Evolutionary conservation across 2,113 vertebrate species (phyloP).

Genomic region (Greenwoodochromis staneri): DNA sequence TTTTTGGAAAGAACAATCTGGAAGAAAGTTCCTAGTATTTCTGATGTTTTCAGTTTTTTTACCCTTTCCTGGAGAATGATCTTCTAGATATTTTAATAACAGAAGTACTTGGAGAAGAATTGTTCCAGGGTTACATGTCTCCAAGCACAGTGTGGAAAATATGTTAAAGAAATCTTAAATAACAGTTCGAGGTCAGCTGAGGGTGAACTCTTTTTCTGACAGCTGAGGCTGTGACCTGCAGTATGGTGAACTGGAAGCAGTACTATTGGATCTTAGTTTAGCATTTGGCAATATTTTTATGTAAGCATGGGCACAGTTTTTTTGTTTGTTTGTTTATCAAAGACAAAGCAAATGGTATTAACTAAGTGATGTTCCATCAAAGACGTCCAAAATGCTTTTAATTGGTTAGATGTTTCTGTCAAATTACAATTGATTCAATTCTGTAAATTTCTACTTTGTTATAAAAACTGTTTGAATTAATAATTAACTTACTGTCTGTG

Average conservation of each 20-base stretch:
- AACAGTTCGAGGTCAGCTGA: background rate
- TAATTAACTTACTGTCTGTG: background rate
- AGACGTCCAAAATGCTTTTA: background rate
- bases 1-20: no score
- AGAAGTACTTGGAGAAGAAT: background rate
- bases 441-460: background rate
- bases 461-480: background rate
- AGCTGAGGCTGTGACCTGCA: accelerated
- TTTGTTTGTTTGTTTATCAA: background rate
- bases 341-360: background rate
- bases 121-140: background rate
- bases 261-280: background rate
- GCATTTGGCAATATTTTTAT: background rate
- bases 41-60: no score
- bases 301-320: background rate
- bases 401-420: background rate
- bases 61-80: no score
- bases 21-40: no score
- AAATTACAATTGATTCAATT: background rate
- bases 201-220: background rate
- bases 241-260: background rate
- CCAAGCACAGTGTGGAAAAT: background rate
- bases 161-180: background rate
- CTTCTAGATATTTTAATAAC: background rate
- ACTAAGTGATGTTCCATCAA: accelerated